These are phyloP conservation scores for Tipula confusa DNA, from an alignment of 2,888 invertebrate species.

Conservation along the genomic window DNA sequence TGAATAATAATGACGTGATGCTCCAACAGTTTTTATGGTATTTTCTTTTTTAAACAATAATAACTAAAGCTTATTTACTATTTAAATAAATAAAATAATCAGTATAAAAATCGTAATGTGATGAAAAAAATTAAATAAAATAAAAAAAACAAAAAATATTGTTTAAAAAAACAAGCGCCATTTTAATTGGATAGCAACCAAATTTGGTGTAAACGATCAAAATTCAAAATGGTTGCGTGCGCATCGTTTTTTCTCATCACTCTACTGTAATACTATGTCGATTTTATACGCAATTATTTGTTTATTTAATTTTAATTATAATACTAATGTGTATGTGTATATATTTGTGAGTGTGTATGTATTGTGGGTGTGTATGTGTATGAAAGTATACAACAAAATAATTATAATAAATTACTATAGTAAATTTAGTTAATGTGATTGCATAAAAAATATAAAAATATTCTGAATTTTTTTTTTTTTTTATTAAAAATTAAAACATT, in stretches of 20 bases:
- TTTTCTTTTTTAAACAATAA: not conserved
- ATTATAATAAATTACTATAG: conserved; percentile 8
- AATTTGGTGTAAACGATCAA: not conserved
- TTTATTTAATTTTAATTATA: not conserved
- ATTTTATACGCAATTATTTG: not conserved
- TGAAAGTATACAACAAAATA: too few species aligned
- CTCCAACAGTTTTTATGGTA: not conserved
- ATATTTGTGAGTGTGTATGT: not conserved
- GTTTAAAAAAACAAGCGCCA: not conserved
- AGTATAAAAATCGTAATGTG: not conserved
- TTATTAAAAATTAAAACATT: conserved; percentile 5
- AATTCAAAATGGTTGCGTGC: not conserved
- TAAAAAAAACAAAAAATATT: not conserved
- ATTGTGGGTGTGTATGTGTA: not conserved
- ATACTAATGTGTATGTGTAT: not conserved
- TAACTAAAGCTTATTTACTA: conserved; percentile 3
- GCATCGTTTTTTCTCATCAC: not conserved
- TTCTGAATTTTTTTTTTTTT: not conserved
- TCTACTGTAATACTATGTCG: too few species aligned
- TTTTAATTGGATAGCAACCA: not conserved
- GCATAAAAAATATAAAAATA: not conserved
- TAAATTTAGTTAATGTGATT: not conserved
- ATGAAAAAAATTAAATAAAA: too few species aligned
- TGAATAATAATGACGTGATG: not conserved
- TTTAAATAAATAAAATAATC: not conserved